Evolutionary conservation across 23 tunicate species (phyloP).

Genomic region (Ciona savignyi): DNA sequence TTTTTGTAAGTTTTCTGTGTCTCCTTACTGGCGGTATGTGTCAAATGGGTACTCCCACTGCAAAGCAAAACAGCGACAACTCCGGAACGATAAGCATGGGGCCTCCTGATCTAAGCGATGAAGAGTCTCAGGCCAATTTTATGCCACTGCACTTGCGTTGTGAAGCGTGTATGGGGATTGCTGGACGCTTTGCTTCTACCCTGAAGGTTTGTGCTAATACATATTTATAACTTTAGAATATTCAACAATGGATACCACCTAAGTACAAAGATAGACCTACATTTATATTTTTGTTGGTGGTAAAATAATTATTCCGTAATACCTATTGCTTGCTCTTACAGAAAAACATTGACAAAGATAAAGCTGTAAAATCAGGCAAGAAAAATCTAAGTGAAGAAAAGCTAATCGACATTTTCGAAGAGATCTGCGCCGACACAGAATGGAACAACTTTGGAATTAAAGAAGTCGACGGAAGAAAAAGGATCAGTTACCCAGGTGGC

Average conservation of each 20-base stretch:
- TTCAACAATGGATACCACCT: no score
- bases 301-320: no score
- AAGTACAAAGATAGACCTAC: no score
- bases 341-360: constrained; percentile 57
- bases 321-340: no score
- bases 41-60: constrained; percentile 54
- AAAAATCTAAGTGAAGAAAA: constrained; percentile 51
- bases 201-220: constrained; percentile 54
- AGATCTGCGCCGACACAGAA: constrained; percentile 53
- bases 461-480: constrained; percentile 72
- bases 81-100: constrained; percentile 72
- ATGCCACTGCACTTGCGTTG: constrained; percentile 60
- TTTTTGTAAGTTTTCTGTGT: no score
- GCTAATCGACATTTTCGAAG: constrained; percentile 66
- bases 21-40: neutral
- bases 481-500: constrained; percentile 55
- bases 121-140: constrained; percentile 62
- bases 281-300: no score
- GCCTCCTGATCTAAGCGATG: constrained; percentile 82
- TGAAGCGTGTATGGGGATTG: constrained; percentile 67
- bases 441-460: constrained; percentile 70
- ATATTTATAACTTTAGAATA: no score
- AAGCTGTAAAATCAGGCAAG: constrained; percentile 38
- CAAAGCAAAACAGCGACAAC: constrained; percentile 14
- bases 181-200: constrained; percentile 26